These are phyloP conservation scores for Drosophila fuyamai DNA, from an alignment of 1,140 invertebrate species.

Conservation along the genomic window DNA sequence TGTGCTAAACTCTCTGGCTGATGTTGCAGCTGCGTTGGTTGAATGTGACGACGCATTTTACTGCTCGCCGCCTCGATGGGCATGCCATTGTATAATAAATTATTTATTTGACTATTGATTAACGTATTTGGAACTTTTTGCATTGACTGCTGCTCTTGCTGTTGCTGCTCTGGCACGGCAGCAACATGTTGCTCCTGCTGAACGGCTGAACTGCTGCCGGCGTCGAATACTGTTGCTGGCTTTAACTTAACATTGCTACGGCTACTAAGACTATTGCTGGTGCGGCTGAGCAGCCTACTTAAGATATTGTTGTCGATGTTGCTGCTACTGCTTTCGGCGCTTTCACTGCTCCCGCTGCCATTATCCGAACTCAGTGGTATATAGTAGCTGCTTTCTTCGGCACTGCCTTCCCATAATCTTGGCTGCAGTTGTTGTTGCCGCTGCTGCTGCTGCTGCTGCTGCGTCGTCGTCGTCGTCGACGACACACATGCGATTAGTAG, in stretches of 20 bases:
- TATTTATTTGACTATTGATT: conserved; percentile 84
- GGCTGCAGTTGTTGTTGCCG: conserved; percentile 20
- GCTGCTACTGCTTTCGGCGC: conserved; percentile 32
- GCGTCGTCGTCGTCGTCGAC: conserved; percentile 42
- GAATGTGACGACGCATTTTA: conserved; percentile 52
- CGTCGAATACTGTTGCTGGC: conserved; percentile 75
- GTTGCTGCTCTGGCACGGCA: conserved; percentile 35
- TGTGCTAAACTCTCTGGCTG: conserved; percentile 16
- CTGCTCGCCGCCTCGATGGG: conserved; percentile 50
- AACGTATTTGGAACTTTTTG: conserved; percentile 83
- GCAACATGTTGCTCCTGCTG: conserved; percentile 45
- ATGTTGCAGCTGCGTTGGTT: conserved; percentile 23
- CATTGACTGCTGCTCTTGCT: conserved; percentile 58
- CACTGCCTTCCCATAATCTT: conserved; percentile 63
- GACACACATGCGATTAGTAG: conserved; percentile 72
- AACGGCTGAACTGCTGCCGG: conserved; percentile 52
- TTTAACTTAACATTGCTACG: conserved; percentile 70
- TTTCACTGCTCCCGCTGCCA: conserved; percentile 66
- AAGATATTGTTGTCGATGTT: conserved; percentile 66
- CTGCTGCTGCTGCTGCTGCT: conserved; percentile 45
- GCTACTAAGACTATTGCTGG: conserved; percentile 78
- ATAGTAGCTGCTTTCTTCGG: conserved; percentile 72
- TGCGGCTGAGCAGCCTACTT: conserved; percentile 67
- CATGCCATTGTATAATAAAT: conserved; percentile 73
- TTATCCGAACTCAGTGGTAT: conserved; percentile 69